These are phyloP conservation scores for Parazoanthus swiftii DNA, from an alignment of 92 coral and sea anemone genomes.

Conservation along the genomic window DNA sequence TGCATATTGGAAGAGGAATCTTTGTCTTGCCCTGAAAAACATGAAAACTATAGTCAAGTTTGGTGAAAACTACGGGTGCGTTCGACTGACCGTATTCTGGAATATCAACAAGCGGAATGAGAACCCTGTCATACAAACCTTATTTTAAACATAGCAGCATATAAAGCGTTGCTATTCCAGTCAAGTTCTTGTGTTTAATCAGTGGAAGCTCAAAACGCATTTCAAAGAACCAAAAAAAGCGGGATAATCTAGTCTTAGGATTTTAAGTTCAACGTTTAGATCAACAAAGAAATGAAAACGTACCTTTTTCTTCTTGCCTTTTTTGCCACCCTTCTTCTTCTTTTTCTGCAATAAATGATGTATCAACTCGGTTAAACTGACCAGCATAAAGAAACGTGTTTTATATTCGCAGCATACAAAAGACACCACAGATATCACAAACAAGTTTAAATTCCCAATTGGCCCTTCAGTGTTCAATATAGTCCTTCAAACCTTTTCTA, in stretches of 20 bases:
- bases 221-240: neutral
- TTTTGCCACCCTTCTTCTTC: conserved; percentile 97
- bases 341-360: conserved; percentile 65
- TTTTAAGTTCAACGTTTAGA: neutral
- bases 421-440: too few relatives aligned
- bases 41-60: neutral
- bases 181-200: too few relatives aligned
- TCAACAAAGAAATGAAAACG: neutral
- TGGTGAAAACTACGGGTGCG: neutral
- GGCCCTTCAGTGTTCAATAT: too few relatives aligned
- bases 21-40: conserved; percentile 88
- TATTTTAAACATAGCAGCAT: too few relatives aligned
- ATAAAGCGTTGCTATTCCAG: too few relatives aligned
- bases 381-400: neutral
- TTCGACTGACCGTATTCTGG: too few relatives aligned
- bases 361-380: neutral
- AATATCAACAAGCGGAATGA: neutral
- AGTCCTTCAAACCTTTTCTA: too few relatives aligned
- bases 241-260: too few relatives aligned
- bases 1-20: conserved; percentile 96
- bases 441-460: too few relatives aligned
- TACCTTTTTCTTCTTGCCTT: conserved; percentile 96
- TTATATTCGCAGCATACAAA: too few relatives aligned
- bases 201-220: too few relatives aligned
- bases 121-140: too few relatives aligned